Evolutionary conservation across 1,140 invertebrate species (phyloP), one percentile per base, ranked within the genome.

Genomic region (Lucilia sericata): DNA sequence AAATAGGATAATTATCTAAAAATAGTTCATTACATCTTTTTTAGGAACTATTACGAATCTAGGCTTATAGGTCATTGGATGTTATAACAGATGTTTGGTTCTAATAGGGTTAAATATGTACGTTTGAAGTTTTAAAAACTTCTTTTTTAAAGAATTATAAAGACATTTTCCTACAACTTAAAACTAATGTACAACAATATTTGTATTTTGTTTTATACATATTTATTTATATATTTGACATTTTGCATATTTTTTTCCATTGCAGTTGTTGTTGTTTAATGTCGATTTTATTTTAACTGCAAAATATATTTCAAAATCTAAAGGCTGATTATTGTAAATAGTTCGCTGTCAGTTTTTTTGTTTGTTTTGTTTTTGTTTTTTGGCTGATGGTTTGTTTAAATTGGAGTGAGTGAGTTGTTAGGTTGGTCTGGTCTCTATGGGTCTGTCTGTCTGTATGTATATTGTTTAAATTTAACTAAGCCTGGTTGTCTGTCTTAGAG

Each of bases 181-280:
- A n/a, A 60, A 60, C 55, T n/a, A n/a, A 17, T 14, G 55, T 60
- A 14, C n/a, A 12, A n/a, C 55, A 60, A n/a, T 60, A 60, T 17
- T 30, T 42, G 5, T 42, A 60, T 60, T n/a, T 60, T 60, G 14
- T 30, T 30, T 1, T 30, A 2, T 30, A 30, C 55, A 60, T 17
- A n/a, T n/a, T 60, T 60, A 60, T 60, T 60, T 60, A 60, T 60
- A 60, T 60, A 14, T 60, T 60, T 60, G 55, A 60, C 55, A 60
- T 60, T 60, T 60, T 60, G 55, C 55, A 60, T 60, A 60, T 17
- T 60, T 17, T 60, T 60, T 60, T 60, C n/a, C 2, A n/a, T 60
- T 60, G 17, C n/a, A 17, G 14, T 60, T 60, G 14, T 60, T 14
- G 51, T 14, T n/a, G n/a, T 60, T 60, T 60, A 60, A 60, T 60